phyloP scores from a whole-genome alignment of 2,797 vertebrate genomes.

The Anisognathus igniventris region DNA sequence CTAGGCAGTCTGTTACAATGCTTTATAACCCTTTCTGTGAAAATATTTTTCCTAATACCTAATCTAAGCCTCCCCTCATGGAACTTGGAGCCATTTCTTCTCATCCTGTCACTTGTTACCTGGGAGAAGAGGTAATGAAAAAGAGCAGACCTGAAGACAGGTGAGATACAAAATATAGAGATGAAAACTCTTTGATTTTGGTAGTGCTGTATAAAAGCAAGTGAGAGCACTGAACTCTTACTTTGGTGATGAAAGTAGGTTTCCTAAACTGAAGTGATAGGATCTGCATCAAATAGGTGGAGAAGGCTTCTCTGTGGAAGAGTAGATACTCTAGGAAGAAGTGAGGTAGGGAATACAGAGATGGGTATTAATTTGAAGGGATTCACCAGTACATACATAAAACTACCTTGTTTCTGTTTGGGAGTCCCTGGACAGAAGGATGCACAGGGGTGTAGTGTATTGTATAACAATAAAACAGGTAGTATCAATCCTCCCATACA shows the following conservation, averaged over 20 bases:
- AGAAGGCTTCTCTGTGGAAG: background rate
- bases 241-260: background rate
- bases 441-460: background rate
- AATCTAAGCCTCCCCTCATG: background rate
- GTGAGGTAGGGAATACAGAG: background rate
- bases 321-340: background rate
- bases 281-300: background rate
- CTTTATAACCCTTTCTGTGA: background rate
- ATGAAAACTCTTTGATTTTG: background rate
- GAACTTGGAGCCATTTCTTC: background rate
- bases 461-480: background rate
- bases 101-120: background rate
- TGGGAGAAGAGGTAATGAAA: background rate
- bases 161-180: background rate
- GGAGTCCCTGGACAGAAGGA: background rate
- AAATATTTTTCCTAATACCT: background rate
- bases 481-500: accelerated
- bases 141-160: background rate
- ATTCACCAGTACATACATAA: background rate
- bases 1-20: background rate
- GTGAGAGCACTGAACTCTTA: background rate
- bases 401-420: background rate
- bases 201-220: background rate
- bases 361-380: background rate
- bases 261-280: background rate